Conservation (phyloP, 2,113 vertebrate genomes). For the Ciconia stormi region DNA sequence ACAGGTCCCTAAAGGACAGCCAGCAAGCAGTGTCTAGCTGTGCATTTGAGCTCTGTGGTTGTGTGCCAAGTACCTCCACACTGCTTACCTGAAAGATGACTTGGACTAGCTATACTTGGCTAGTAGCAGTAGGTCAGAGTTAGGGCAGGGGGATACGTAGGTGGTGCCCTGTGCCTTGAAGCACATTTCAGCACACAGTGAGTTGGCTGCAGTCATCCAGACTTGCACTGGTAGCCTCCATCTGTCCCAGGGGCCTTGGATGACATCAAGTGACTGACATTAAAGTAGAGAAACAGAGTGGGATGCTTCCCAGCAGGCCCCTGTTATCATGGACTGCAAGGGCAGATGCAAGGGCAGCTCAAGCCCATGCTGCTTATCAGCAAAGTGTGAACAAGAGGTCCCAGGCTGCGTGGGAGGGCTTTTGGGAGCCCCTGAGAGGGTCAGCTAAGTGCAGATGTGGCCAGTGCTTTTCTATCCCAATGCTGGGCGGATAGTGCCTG, state of each 20-base stretch:
- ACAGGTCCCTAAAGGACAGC: not conserved
- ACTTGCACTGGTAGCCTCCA: not conserved
- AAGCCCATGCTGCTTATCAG: not conserved
- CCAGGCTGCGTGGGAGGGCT: not conserved
- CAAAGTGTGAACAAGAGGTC: not conserved
- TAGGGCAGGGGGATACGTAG: not conserved
- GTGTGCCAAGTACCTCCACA: not conserved
- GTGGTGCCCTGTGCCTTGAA: not conserved
- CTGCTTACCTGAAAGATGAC: not conserved
- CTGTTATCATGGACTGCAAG: not conserved
- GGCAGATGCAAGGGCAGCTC: not conserved
- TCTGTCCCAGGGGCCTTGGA: not conserved
- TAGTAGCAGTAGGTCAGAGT: not conserved
- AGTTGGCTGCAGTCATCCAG: not conserved
- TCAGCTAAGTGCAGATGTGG: not conserved
- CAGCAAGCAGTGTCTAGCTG: not conserved
- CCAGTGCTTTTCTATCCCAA: not conserved
- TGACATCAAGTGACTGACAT: not conserved
- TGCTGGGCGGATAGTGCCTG: too few relatives aligned
- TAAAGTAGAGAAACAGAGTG: not conserved
- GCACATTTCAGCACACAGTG: not conserved
- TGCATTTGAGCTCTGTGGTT: not conserved
- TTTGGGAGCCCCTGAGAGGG: not conserved
- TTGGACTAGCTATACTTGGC: not conserved
- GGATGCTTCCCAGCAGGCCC: not conserved